Percentiles rank a stretch among this genome's conserved stretches.
Conservation (phyloP, 2,888 invertebrate species). For the Myopa tessellatipennis region DNA sequence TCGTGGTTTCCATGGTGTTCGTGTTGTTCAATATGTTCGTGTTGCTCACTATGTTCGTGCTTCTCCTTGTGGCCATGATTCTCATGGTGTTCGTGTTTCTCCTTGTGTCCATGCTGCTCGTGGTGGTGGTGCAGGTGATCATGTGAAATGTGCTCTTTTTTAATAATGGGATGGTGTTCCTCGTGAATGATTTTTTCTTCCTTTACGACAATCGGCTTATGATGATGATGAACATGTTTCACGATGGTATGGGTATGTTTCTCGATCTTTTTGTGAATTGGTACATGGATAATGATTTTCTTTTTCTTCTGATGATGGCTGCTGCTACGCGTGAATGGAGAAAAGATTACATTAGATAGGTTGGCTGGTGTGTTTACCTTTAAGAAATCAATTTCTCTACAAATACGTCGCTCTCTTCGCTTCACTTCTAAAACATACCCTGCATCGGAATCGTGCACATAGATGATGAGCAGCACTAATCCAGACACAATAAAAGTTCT, state of each 20-base stretch:
- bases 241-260: conserved; percentile 67
- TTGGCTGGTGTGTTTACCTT: background rate
- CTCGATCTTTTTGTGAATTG: conserved; percentile 66
- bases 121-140: conserved; percentile 55
- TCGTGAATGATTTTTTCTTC: conserved; percentile 67
- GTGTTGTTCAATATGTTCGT: conserved; percentile 27
- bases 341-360: background rate
- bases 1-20: conserved; percentile 13
- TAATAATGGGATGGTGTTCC: conserved; percentile 64
- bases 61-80: conserved; percentile 51
- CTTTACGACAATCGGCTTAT: conserved; percentile 67
- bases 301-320: conserved; percentile 59
- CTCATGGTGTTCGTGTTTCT: conserved; percentile 47
- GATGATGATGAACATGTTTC: conserved; percentile 67
- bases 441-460: conserved; percentile 56
- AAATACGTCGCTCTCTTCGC: background rate
- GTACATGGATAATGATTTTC: conserved; percentile 66
- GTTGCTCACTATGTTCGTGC: conserved; percentile 51
- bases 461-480: conserved; percentile 54
- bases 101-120: conserved; percentile 52
- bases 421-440: conserved; percentile 49
- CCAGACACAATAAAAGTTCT: conserved; percentile 55
- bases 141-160: conserved; percentile 58
- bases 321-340: conserved; percentile 42
- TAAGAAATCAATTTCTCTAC: background rate